These are phyloP conservation scores for Entelurus aequoreus DNA, from an alignment of 2,113 vertebrate species.

Conservation along the genomic window DNA sequence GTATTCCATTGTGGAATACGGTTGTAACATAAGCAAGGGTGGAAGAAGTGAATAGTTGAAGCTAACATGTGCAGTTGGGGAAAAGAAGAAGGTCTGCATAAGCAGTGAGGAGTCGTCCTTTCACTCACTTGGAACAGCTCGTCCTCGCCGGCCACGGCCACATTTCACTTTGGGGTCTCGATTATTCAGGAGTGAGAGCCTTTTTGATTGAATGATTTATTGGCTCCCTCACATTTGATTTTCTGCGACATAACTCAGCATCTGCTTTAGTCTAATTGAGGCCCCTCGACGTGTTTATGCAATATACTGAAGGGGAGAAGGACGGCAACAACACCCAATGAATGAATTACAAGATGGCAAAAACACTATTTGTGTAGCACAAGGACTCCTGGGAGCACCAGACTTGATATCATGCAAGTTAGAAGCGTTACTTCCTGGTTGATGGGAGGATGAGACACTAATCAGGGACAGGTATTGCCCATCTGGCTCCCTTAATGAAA, in stretches of 20 bases:
- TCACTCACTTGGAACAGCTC: neutral
- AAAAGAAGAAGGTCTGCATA: neutral
- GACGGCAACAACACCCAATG: too few relatives aligned
- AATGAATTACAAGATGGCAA: slow-evolving; percentile 1
- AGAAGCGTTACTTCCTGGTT: neutral
- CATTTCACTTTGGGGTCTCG: neutral
- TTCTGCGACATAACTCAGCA: neutral
- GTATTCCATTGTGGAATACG: too few relatives aligned
- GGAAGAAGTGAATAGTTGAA: too few relatives aligned
- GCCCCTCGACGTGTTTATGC: neutral
- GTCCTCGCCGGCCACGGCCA: neutral
- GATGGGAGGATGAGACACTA: neutral
- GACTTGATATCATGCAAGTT: neutral
- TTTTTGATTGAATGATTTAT: slow-evolving; percentile 8
- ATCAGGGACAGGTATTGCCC: neutral
- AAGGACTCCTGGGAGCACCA: neutral
- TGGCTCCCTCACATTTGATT: slow-evolving; percentile 1
- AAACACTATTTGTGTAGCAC: too few relatives aligned
- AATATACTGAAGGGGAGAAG: neutral
- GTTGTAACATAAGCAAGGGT: too few relatives aligned
- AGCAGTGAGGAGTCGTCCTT: too few relatives aligned
- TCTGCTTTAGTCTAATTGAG: neutral
- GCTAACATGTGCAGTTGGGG: neutral
- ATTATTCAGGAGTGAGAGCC: neutral
- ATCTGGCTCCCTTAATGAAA: too few relatives aligned